Conservation (phyloP, 2,113 vertebrate species). For the Aythya baeri region DNA sequence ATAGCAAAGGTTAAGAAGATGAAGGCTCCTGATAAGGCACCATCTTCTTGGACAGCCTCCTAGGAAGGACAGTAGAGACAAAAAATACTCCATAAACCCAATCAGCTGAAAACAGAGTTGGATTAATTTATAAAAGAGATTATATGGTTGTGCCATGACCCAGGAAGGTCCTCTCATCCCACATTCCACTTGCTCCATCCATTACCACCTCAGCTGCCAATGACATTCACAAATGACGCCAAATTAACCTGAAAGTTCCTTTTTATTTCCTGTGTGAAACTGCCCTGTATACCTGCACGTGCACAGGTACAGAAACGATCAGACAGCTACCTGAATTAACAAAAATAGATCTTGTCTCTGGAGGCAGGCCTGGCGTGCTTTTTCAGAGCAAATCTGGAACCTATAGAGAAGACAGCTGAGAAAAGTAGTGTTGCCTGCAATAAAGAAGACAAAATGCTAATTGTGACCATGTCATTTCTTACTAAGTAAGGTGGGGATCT, state of each 20-base stretch:
- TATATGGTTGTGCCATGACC: background rate
- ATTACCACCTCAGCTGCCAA: background rate
- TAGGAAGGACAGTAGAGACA: background rate
- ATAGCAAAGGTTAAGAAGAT: background rate
- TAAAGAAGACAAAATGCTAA: background rate
- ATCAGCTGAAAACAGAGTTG: background rate
- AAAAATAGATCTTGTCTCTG: background rate
- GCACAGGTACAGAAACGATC: accelerated
- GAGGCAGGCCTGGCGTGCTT: background rate
- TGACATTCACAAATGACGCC: accelerated
- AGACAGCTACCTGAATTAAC: background rate
- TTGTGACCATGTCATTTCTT: background rate
- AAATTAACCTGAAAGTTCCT: accelerated
- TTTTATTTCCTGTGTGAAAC: background rate
- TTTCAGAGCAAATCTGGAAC: background rate
- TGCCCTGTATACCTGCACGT: background rate
- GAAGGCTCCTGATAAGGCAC: background rate
- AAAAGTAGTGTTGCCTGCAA: accelerated
- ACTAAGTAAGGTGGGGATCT: background rate
- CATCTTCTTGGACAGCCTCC: background rate
- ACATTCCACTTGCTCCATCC: background rate
- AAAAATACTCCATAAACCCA: background rate
- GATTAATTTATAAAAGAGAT: background rate
- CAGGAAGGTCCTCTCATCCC: background rate
- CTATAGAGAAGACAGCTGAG: background rate